Evolutionary conservation across 2,113 vertebrate genomes (phyloP).

Genomic region (Tachycineta bicolor): DNA sequence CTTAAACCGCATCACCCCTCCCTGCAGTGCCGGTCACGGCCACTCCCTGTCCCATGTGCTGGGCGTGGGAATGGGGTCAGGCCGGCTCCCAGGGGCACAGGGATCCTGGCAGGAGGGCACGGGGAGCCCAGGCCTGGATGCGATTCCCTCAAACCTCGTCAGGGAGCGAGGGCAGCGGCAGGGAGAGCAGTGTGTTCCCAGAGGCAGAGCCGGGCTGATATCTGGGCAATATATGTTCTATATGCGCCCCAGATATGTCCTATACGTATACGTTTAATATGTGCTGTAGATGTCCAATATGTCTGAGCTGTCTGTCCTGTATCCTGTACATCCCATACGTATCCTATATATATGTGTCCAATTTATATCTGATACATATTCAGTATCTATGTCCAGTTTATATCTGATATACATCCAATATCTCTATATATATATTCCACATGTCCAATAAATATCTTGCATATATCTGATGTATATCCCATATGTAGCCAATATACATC

Average conservation of each 20-base stretch:
- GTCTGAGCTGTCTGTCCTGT: too few species aligned
- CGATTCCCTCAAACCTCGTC: neutral
- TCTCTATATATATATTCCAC: too few species aligned
- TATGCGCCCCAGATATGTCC: too few species aligned
- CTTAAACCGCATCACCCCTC: fast-evolving
- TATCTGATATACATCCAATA: too few species aligned
- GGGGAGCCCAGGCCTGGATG: fast-evolving
- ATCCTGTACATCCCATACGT: neutral
- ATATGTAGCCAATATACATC: too few species aligned
- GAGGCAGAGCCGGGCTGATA: neutral
- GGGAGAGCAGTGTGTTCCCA: neutral
- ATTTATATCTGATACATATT: too few species aligned
- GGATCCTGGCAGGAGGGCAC: fast-evolving
- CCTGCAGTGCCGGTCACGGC: fast-evolving
- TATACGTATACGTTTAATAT: neutral
- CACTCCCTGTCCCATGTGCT: neutral
- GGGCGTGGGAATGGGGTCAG: neutral
- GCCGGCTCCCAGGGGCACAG: neutral
- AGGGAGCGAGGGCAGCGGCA: neutral
- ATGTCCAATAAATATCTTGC: too few species aligned
- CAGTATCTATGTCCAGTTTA: too few species aligned
- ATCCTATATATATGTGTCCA: neutral
- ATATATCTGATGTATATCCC: too few species aligned
- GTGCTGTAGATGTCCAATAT: neutral
- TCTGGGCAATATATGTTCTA: neutral